Evolutionary conservation across 2,888 invertebrate species (phyloP).

Genomic region (Myopa tessellatipennis): DNA sequence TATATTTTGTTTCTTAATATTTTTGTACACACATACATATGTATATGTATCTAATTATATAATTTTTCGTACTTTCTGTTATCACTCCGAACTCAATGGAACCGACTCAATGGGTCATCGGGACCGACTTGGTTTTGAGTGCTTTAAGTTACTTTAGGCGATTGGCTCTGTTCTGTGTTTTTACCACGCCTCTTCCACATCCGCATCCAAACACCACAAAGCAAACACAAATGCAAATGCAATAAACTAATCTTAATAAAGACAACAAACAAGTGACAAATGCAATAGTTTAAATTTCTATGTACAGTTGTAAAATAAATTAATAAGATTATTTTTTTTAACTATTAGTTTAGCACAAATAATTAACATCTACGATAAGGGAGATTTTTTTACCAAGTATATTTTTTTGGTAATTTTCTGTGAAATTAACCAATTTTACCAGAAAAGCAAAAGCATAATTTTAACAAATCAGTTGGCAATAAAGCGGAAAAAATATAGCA

Average conservation of each 20-base stretch:
- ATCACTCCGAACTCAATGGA: too few species aligned
- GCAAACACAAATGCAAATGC: constrained; percentile 12
- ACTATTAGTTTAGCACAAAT: constrained; percentile 31
- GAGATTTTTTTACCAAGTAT: constrained; percentile 24
- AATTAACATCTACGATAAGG: constrained; percentile 23
- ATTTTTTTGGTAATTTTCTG: too few species aligned
- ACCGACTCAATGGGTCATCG: not conserved
- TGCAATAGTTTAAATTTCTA: constrained; percentile 32
- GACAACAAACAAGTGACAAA: constrained; percentile 22
- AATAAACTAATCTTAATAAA: constrained; percentile 13
- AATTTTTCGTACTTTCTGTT: not conserved
- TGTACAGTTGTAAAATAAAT: constrained; percentile 33
- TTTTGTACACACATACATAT: not conserved
- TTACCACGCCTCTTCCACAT: not conserved
- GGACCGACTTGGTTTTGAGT: not conserved
- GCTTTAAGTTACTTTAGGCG: not conserved
- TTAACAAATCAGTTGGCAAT: not conserved
- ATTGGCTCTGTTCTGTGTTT: not conserved
- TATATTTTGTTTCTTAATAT: not conserved
- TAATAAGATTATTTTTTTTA: constrained; percentile 22
- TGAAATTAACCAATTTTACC: too few species aligned
- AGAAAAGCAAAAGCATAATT: too few species aligned
- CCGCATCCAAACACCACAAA: not conserved
- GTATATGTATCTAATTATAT: not conserved
- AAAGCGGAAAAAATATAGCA: not conserved